phyloP scores from a whole-genome alignment of 2,888 invertebrate genomes.

The Apotomis turbidana region DNA sequence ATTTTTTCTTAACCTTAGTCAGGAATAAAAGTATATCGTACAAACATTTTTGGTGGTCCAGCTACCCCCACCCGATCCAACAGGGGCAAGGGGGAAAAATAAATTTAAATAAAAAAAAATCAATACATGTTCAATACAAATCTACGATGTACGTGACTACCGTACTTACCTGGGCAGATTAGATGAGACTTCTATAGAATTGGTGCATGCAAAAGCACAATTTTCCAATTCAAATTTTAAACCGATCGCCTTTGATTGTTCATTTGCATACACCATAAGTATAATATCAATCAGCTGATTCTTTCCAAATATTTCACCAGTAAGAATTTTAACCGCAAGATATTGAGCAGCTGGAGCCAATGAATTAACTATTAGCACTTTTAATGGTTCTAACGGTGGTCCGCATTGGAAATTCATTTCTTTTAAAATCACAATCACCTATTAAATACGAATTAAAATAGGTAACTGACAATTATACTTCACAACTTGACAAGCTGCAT shows the following conservation, averaged over 20 bases:
- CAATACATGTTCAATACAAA: no score
- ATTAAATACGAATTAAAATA: background rate
- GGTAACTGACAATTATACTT: conserved; percentile 2
- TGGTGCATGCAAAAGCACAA: conserved; percentile 64
- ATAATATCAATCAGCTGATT: conserved; percentile 62
- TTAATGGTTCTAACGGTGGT: conserved; percentile 54
- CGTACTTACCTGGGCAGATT: conserved; percentile 64
- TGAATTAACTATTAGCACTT: conserved; percentile 67
- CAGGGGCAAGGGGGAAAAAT: no score
- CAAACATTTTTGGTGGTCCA: no score
- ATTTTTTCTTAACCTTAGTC: no score
- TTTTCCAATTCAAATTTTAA: conserved; percentile 60
- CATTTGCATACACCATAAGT: conserved; percentile 67
- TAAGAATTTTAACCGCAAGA: conserved; percentile 63
- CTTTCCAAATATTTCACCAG: conserved; percentile 65
- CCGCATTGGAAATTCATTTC: conserved; percentile 66
- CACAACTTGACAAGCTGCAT: background rate
- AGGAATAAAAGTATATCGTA: no score
- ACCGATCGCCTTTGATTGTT: conserved; percentile 55
- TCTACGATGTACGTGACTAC: no score
- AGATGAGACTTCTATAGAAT: conserved; percentile 61
- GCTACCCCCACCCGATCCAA: no score
- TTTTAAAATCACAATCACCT: background rate
- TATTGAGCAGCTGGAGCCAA: conserved; percentile 60
- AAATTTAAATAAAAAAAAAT: no score